Conservation (phyloP, 2,888 invertebrate genomes). For the Meganola albula region DNA sequence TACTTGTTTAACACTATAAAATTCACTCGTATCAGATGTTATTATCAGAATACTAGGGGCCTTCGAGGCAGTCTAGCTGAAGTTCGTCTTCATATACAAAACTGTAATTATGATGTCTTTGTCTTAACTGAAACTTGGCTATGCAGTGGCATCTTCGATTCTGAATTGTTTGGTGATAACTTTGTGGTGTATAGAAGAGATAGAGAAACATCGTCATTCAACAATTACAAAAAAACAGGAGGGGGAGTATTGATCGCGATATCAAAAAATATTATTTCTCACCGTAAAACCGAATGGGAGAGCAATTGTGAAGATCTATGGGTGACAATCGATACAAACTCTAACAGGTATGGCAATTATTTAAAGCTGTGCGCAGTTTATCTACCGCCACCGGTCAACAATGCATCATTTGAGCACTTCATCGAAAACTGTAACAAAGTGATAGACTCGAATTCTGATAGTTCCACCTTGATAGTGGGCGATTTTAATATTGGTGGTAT, state of each 20-base stretch:
- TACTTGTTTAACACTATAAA: no score
- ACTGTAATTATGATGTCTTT: conserved; percentile 4
- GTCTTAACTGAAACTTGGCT: conserved; percentile 7
- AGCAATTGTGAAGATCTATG: conserved; percentile 7
- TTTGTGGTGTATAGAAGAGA: conserved; percentile 6
- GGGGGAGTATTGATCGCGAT: conserved; percentile 6
- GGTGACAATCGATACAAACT: conserved; percentile 1
- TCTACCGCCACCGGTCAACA: conserved; percentile 5
- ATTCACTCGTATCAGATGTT: conserved; percentile 7
- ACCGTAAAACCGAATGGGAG: conserved; percentile 4
- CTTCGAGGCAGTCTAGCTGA: conserved; percentile 1
- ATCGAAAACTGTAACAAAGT: conserved; percentile 1
- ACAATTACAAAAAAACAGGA: conserved; percentile 6
- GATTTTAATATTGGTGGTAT: conserved; percentile 7
- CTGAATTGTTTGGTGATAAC: conserved; percentile 3
- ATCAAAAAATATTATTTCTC: conserved; percentile 1
- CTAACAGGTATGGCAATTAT: background rate
- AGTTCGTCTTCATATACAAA: conserved; percentile 1
- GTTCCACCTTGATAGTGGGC: conserved; percentile 1
- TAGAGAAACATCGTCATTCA: conserved; percentile 1
- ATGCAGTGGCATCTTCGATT: background rate
- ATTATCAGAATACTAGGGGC: conserved; percentile 5
- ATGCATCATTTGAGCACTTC: background rate
- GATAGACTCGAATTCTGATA: background rate
- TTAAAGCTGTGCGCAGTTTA: conserved; percentile 3